Conservation (phyloP, 1,140 invertebrate species). For the Dinoponera quadriceps region DNA sequence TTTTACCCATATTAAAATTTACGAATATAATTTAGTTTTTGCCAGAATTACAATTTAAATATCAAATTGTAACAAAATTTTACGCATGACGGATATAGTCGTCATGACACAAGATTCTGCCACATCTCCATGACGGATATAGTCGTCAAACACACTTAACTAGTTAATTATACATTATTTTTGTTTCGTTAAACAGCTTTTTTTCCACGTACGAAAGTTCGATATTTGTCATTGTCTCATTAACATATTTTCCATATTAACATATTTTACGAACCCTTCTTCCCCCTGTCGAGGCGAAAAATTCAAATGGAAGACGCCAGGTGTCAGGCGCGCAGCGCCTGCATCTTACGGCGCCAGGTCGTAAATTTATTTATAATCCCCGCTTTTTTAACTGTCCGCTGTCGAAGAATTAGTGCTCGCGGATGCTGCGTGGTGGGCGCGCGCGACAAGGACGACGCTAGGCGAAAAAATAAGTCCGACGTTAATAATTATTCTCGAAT, state of each 20-base stretch:
- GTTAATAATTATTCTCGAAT: slow-evolving; percentile 74
- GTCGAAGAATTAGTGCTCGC: slow-evolving; percentile 64
- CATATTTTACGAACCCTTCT: slow-evolving; percentile 18
- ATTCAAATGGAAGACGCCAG: slow-evolving; percentile 38
- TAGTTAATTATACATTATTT: too few species aligned
- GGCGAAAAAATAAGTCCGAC: slow-evolving; percentile 69
- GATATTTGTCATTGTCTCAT: slow-evolving; percentile 32
- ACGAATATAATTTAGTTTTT: too few species aligned
- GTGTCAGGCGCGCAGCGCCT: slow-evolving; percentile 27
- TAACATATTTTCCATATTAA: slow-evolving; percentile 43
- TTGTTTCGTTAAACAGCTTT: not conserved
- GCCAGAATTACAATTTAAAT: too few species aligned
- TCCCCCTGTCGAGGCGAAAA: not conserved
- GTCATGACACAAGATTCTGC: too few species aligned
- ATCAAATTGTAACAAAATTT: too few species aligned
- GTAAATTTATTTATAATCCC: slow-evolving; percentile 74
- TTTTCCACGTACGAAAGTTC: not conserved
- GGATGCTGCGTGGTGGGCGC: not conserved
- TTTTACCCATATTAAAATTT: too few species aligned
- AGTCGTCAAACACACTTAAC: too few species aligned
- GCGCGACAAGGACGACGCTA: slow-evolving; percentile 52
- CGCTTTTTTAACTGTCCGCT: slow-evolving; percentile 52
- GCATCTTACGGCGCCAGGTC: slow-evolving; percentile 20
- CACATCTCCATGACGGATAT: too few species aligned
- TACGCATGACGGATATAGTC: too few species aligned